phyloP scores from a whole-genome alignment of 2,888 invertebrate species.

The Byasa hedistus region DNA sequence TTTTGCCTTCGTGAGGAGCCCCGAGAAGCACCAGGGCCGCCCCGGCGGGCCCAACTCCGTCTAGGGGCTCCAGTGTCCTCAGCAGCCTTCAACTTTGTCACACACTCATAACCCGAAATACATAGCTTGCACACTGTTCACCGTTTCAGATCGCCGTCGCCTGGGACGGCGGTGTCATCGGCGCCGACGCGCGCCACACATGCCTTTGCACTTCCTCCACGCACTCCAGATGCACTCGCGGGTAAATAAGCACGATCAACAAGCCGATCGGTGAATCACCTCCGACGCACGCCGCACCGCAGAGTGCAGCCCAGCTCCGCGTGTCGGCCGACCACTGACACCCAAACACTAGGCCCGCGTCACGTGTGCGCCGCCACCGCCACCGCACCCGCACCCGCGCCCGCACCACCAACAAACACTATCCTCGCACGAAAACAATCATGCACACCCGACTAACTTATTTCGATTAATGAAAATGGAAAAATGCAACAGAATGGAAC shows the following conservation, averaged over 20 bases:
- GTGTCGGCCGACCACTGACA: slow-evolving; percentile 67
- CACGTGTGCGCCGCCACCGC: slow-evolving; percentile 60
- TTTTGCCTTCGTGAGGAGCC: slow-evolving; percentile 82
- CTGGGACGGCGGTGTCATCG: slow-evolving; percentile 72
- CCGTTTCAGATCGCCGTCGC: slow-evolving; percentile 67
- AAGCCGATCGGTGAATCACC: slow-evolving; percentile 75
- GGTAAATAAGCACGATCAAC: slow-evolving; percentile 75
- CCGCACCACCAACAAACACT: slow-evolving; percentile 49
- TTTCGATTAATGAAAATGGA: slow-evolving; percentile 56
- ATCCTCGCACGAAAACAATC: slow-evolving; percentile 59
- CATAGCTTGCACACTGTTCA: slow-evolving; percentile 72
- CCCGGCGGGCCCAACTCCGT: slow-evolving; percentile 81
- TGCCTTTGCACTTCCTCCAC: slow-evolving; percentile 75
- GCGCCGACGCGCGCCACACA: slow-evolving; percentile 71
- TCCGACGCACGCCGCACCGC: slow-evolving; percentile 67
- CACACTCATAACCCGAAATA: slow-evolving; percentile 77
- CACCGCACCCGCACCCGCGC: slow-evolving; percentile 53
- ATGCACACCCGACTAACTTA: slow-evolving; percentile 54
- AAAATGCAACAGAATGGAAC: slow-evolving; percentile 47
- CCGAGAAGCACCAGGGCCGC: slow-evolving; percentile 81
- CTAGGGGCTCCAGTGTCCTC: slow-evolving; percentile 83
- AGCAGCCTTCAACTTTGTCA: slow-evolving; percentile 75
- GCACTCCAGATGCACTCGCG: slow-evolving; percentile 75
- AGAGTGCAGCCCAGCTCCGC: slow-evolving; percentile 49
- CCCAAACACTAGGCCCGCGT: slow-evolving; percentile 71